Evolutionary conservation across 1,140 invertebrate genomes (phyloP).

Genomic region (Sarcophaga bullata): DNA sequence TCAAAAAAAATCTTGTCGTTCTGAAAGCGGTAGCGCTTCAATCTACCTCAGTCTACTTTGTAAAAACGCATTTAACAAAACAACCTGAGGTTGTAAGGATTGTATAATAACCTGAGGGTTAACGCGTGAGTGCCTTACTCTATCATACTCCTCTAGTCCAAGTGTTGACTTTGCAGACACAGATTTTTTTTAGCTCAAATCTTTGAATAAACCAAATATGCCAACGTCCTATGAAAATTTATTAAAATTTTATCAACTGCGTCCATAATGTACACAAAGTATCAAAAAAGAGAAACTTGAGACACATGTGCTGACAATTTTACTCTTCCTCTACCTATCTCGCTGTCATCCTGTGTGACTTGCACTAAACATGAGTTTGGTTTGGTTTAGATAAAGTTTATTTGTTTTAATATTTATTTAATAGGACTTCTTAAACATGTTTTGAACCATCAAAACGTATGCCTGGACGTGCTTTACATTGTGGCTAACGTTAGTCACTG

Average conservation of each 20-base stretch:
- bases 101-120: no score
- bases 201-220: neutral
- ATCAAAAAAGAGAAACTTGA: neutral
- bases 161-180: no score
- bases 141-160: no score
- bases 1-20: no score
- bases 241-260: neutral
- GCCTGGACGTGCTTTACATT: neutral
- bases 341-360: neutral
- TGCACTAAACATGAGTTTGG: neutral
- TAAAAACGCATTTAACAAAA: no score
- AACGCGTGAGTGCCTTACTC: no score
- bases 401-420: constrained; percentile 34
- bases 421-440: constrained; percentile 14
- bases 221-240: neutral
- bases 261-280: no score
- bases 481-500: neutral
- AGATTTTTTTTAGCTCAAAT: neutral
- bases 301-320: constrained; percentile 29
- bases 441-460: no score
- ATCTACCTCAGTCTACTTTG: no score
- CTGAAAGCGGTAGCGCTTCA: no score
- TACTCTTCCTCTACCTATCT: neutral
- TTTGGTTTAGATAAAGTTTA: neutral
- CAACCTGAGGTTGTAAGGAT: no score